Percentiles rank a stretch among this genome's conserved stretches.
Conservation (phyloP, 1,140 invertebrate species). For the Eufriesea mexicana region DNA sequence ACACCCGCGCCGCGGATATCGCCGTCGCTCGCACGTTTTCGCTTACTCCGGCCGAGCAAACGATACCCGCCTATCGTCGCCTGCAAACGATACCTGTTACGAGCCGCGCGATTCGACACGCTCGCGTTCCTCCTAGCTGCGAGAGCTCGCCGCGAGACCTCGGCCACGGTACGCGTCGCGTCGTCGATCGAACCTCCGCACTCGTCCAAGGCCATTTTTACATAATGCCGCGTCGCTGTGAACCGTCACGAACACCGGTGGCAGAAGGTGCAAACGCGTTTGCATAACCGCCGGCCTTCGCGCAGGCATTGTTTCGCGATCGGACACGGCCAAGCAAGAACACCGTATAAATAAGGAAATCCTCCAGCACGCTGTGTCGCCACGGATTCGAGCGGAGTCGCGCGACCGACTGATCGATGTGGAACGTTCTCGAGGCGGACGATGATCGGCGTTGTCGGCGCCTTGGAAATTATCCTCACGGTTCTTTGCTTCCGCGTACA, state of each 20-base stretch:
- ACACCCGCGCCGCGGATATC: neutral
- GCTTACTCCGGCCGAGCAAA: neutral
- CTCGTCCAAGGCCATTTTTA: conserved; percentile 63
- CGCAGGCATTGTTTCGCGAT: conserved; percentile 54
- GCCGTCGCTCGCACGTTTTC: neutral
- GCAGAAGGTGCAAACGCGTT: conserved; percentile 62
- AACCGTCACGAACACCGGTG: conserved; percentile 29
- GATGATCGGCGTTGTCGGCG: neutral
- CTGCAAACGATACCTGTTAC: neutral
- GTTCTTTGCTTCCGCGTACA: conserved; percentile 25
- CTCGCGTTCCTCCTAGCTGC: too few relatives aligned
- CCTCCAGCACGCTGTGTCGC: too few relatives aligned
- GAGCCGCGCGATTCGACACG: too few relatives aligned
- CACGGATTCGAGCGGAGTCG: too few relatives aligned
- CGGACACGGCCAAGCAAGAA: neutral
- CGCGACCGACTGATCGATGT: neutral
- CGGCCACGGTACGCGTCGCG: neutral
- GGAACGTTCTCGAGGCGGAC: neutral
- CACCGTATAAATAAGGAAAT: neutral
- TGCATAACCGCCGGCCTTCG: conserved; percentile 60
- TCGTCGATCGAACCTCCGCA: conserved; percentile 51
- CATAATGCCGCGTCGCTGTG: conserved; percentile 42
- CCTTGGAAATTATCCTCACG: conserved; percentile 27
- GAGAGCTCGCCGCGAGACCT: too few relatives aligned
- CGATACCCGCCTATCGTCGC: neutral